Evolutionary conservation across 2,113 vertebrate genomes (phyloP).

Genomic region (Puntigrus tetrazona): DNA sequence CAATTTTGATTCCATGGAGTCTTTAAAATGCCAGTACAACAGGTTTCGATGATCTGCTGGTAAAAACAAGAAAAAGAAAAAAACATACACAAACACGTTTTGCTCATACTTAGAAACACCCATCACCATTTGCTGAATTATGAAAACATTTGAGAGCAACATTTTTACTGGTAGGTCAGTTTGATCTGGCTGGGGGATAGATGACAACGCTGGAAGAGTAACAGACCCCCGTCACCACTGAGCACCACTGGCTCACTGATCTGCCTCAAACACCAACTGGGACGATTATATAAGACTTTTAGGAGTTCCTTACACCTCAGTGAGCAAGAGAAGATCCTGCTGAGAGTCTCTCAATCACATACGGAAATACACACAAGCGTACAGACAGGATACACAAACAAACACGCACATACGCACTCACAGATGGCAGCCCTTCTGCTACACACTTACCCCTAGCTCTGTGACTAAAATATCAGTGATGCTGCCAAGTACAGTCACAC

Average conservation of each 20-base stretch:
- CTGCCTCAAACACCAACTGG: conserved; percentile 65
- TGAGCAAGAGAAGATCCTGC: conserved; percentile 63
- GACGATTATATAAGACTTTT: conserved; percentile 78
- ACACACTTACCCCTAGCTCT: conserved; percentile 89
- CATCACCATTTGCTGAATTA: conserved; percentile 11
- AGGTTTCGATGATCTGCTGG: conserved; percentile 38
- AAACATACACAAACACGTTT: conserved; percentile 1
- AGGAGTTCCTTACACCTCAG: conserved; percentile 68
- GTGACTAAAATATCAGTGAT: conserved; percentile 97
- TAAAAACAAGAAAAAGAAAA: conserved; percentile 6
- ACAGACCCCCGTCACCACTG: conserved; percentile 9
- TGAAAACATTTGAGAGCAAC: neutral
- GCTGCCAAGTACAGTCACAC: conserved; percentile 95
- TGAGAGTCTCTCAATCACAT: conserved; percentile 57
- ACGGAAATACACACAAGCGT: conserved; percentile 32
- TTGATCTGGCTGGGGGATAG: neutral
- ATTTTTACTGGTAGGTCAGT: neutral
- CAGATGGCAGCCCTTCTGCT: conserved; percentile 36
- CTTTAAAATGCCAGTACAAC: neutral
- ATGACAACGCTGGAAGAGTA: conserved; percentile 5
- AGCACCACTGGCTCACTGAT: conserved; percentile 34
- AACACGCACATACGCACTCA: conserved; percentile 28
- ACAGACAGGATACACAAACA: conserved; percentile 48
- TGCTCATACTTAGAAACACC: neutral
- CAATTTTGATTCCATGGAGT: neutral